Evolutionary conservation across 2,797 vertebrate genomes (phyloP), one percentile per base, ranked within the genome.

Genomic region (Takifugu ocellatus): DNA sequence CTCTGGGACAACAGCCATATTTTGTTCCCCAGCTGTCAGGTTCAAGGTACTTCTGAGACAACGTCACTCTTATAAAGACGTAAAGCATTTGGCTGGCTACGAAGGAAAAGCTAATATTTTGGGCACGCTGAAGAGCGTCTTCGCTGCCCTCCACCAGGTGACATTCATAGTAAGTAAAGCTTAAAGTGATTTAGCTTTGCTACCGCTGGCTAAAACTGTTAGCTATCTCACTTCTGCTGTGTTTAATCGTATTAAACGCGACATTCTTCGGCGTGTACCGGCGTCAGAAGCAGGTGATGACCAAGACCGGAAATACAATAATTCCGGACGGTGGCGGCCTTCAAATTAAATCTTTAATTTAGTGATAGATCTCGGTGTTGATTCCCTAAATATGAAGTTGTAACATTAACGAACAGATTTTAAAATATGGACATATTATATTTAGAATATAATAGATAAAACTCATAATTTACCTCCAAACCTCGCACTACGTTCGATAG

Each of bases 1-100:
- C 17, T 44, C 49, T 46, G 29, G 59, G 47, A 57, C 46, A 57
- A 58, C 52, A 58, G 59, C 76, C 83, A 82, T 84, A 80, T 85
- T 83, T 62, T 63, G 43, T 49, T 33, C 61, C 54, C 50, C 56
- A 27, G 61, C 61, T 76, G 74, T 78, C 59, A 69, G 59, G 51
- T 55, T 42, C 26, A 26, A 33, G 33, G 7, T 26, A 12, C 21
- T n/a, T 31, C 5, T 15, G 3, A 25, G 27, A 27, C 7, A 27
- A 21, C n/a, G 1, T n/a, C 36, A 9, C n/a, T n/a, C n/a, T n/a
- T n/a, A n/a, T 16, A 29, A 29, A 29, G 4, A 29, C 27, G 4
- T 5, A 4, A 7, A 7, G 1, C 27, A 7, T 29, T 29, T 29
- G 27, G 27, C 4, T 29, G 27, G 7, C 27, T 7, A 29, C 27